A percentile compares a stretch with the other conserved stretches of the same genome.
These are phyloP conservation scores for Notodonta ziczac DNA, from an alignment of 2,888 invertebrate species.

Conservation along the genomic window DNA sequence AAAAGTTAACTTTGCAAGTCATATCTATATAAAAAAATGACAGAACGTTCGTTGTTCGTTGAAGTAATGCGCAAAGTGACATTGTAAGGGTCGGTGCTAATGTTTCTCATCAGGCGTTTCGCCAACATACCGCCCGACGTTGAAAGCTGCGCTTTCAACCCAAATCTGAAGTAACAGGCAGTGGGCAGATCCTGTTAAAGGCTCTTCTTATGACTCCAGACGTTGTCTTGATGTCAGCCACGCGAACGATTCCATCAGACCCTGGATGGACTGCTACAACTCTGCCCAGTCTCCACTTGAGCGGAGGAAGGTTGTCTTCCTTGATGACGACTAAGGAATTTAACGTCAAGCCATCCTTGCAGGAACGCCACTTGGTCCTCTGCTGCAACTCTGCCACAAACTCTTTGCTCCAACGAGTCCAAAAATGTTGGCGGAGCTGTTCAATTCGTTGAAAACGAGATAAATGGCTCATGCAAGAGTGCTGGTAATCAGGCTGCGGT, in stretches of 20 bases:
- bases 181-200: not conserved
- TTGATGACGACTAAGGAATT: not conserved
- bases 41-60: no score
- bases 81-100: not conserved
- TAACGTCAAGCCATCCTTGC: not conserved
- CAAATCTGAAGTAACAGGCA: not conserved
- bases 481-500: slow-evolving; percentile 3
- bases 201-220: not conserved
- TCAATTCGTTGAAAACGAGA: slow-evolving; percentile 11
- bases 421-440: slow-evolving; percentile 14
- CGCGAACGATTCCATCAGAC: not conserved
- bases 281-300: not conserved
- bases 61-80: no score
- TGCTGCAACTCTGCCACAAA: not conserved
- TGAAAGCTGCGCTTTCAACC: slow-evolving; percentile 4
- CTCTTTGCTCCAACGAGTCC: not conserved
- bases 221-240: not conserved
- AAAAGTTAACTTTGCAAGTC: no score
- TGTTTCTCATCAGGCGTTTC: not conserved
- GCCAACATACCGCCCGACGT: slow-evolving; percentile 3
- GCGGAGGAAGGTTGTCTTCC: not conserved
- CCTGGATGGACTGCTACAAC: not conserved
- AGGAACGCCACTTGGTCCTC: not conserved
- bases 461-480: not conserved
- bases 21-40: no score